A percentile compares a stretch with the other conserved stretches of the same genome.
These are phyloP conservation scores for Variabilichromis moorii DNA, from an alignment of 2,113 vertebrate genomes.

Conservation along the genomic window DNA sequence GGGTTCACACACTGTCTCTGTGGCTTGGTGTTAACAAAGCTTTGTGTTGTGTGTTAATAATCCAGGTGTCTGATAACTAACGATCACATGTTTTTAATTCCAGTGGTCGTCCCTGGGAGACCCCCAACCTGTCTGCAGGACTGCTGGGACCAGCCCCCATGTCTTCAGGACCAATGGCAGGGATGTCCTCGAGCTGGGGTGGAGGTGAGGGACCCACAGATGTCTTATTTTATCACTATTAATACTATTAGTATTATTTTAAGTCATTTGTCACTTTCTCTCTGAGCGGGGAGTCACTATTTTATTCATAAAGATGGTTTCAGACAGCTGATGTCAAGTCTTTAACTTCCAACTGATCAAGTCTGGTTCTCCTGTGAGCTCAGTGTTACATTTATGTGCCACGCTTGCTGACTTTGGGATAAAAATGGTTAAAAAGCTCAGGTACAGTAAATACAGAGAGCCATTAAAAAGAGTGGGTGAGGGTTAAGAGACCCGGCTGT, in stretches of 20 bases:
- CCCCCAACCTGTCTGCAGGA: constrained; percentile 60
- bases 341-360: not conserved
- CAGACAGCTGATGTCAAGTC: not conserved
- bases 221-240: not conserved
- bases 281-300: not conserved
- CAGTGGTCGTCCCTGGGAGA: constrained; percentile 41
- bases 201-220: constrained; percentile 48
- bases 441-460: not conserved
- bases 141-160: constrained; percentile 63
- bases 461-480: not conserved
- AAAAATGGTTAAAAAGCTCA: not conserved
- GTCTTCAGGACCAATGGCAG: constrained; percentile 14
- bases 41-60: not conserved
- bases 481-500: not conserved
- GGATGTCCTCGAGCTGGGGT: constrained; percentile 66
- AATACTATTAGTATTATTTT: not conserved
- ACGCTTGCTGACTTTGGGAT: not conserved
- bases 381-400: not conserved
- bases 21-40: not conserved
- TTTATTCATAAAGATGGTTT: not conserved
- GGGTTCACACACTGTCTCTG: not conserved
- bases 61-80: not conserved
- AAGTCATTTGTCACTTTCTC: not conserved
- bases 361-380: not conserved
- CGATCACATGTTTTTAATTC: not conserved